Conservation (phyloP, 2,113 vertebrate genomes). For the Lota lota region DNA sequence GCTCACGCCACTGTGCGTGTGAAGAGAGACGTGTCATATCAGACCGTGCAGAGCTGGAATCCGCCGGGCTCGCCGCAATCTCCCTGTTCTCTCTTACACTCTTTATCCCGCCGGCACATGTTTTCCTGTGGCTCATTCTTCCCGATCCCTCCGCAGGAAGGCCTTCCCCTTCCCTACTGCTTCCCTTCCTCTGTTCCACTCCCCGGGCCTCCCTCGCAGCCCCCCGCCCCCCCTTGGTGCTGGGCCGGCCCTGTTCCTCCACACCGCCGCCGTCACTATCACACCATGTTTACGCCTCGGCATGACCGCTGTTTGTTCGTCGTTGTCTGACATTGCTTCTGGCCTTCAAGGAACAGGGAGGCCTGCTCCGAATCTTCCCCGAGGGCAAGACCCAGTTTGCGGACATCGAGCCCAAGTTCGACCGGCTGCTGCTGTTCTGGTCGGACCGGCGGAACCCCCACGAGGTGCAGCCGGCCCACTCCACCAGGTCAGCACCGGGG, state of each 20-base stretch:
- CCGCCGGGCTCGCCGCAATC: conserved; percentile 53
- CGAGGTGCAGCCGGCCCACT: conserved; percentile 93
- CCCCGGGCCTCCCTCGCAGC: conserved; percentile 9
- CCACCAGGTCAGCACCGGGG: conserved; percentile 80
- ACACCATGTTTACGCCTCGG: conserved; percentile 29
- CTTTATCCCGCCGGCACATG: conserved; percentile 68
- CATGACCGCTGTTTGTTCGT: conserved; percentile 18
- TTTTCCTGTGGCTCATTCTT: conserved; percentile 72
- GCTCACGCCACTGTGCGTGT: conserved; percentile 15
- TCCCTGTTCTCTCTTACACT: conserved; percentile 63
- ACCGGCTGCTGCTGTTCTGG: conserved; percentile 97
- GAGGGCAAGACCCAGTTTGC: conserved; percentile 97
- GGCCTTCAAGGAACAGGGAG: conserved; percentile 84
- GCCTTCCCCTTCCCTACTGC: conserved; percentile 45
- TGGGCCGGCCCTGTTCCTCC: not conserved
- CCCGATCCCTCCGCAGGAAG: conserved; percentile 70
- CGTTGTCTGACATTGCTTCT: conserved; percentile 24
- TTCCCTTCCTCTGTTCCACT: conserved; percentile 2
- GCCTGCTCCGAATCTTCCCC: conserved; percentile 96
- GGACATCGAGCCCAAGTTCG: conserved; percentile 97
- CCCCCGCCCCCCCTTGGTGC: not conserved
- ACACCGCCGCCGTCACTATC: not conserved
- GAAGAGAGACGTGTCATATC: conserved; percentile 64
- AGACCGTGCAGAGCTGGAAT: conserved; percentile 45
- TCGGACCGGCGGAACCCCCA: conserved; percentile 97